Conservation (phyloP, 2,113 vertebrate genomes). For the Agelaius phoeniceus region DNA sequence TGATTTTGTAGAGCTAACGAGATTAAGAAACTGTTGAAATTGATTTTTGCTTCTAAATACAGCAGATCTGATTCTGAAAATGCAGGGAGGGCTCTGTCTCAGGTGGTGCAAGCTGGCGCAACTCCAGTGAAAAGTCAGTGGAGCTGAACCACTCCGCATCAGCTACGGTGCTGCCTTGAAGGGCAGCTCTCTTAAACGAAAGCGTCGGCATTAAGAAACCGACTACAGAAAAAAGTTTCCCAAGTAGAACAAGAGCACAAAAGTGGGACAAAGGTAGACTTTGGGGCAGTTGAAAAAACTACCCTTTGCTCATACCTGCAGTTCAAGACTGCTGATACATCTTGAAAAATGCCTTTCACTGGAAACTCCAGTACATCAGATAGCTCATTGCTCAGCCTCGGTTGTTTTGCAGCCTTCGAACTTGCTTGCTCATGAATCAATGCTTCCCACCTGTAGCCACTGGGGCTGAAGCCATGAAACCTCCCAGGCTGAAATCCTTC, state of each 20-base stretch:
- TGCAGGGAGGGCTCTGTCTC: not conserved
- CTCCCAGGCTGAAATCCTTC: conserved; percentile 29
- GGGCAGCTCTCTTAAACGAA: not conserved
- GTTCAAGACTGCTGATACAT: conserved; percentile 5
- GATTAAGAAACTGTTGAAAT: conserved; percentile 66
- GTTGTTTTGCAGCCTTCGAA: not conserved
- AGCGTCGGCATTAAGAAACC: not conserved
- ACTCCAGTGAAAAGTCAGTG: not conserved
- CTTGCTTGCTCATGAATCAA: not conserved
- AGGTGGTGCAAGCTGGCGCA: conserved; percentile 10
- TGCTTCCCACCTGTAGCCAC: conserved; percentile 39
- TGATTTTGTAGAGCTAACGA: conserved; percentile 57
- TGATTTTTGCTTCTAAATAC: conserved; percentile 65
- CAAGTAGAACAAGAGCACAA: not conserved
- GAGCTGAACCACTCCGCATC: not conserved
- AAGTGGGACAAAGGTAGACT: not conserved
- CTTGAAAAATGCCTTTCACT: not conserved
- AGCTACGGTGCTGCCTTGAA: not conserved
- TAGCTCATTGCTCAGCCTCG: not conserved
- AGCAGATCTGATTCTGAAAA: conserved; percentile 54
- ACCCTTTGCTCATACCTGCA: not conserved
- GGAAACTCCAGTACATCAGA: conserved; percentile 4
- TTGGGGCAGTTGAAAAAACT: conserved; percentile 1
- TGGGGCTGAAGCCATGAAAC: not conserved
- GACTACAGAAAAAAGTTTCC: not conserved